Base-by-base conservation (phyloP, 2,113 vertebrate species). In the Archocentrus centrarchus region DNA sequence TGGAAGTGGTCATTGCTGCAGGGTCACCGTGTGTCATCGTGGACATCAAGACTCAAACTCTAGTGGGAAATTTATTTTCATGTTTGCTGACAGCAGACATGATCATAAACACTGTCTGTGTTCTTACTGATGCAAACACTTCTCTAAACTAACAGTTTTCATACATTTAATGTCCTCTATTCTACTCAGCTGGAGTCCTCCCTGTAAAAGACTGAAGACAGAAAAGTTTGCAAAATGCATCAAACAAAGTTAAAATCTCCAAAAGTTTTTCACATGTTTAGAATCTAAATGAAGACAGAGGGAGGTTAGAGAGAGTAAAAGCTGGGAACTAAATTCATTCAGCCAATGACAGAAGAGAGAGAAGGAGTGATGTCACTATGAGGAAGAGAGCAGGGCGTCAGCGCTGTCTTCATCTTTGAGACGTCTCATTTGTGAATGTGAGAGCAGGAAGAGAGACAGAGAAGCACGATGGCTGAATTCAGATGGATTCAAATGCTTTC, bases 121-220 rank as follows among this genome's bases (percentile, higher is more conserved):
- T 39, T 63, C 4, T 1, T 14, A 4, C 14, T 63, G 35, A 44
- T 44, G 35, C 20, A 63, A 63, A 39, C 35, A 63, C n/a, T 63
- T 39, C 37, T 1, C n/a, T 63, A 17, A 0, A 20, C 18, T 39
- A 35, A 0, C 13, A 39, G 1, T 63, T 22, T 8, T 39, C 61
- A 63, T 11, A 63, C 35, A 0, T 63, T n/a, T 39, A 14, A 63
- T 35, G 39, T 63, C 61, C 35, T 63, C 61, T 41, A 2, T 63
- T 63, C 32, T 63, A 2, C 11, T 63, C 18, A 37, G n/a, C 61
- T n/a, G 11, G 1, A 63, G 61, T 63, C 61, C 32, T 63, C 3
- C 32, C 32, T 63, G 61, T n/a, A 32, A 62, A 5, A 18, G 35
- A 37, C 18, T 62, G 32, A 62, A 37, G 27, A 11, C 20, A 62